Evolutionary conservation across 2,888 invertebrate genomes (phyloP).

Genomic region (Herminia tarsipennalis): DNA sequence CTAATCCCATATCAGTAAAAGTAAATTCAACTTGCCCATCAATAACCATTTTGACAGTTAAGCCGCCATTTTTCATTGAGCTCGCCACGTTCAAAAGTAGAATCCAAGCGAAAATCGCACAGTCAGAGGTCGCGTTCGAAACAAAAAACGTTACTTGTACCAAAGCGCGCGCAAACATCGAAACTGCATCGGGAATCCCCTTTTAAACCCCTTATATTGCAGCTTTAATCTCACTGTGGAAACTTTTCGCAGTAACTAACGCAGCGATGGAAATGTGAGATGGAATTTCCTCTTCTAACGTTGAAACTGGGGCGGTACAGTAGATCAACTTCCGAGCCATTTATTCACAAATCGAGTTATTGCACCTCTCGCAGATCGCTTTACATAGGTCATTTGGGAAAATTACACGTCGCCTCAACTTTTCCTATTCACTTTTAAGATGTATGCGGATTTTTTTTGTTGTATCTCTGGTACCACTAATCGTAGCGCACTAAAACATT

Average conservation of each 20-base stretch:
- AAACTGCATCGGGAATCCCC: slow-evolving; percentile 59
- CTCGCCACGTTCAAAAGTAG: slow-evolving; percentile 62
- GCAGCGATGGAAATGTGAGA: slow-evolving; percentile 67
- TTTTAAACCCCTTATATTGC: slow-evolving; percentile 69
- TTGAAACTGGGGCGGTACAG: slow-evolving; percentile 55
- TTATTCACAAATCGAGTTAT: slow-evolving; percentile 83
- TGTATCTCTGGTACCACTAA: no score
- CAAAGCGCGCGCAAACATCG: slow-evolving; percentile 57
- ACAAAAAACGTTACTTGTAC: slow-evolving; percentile 69
- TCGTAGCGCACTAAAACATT: no score
- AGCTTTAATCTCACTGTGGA: slow-evolving; percentile 63
- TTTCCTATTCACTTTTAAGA: slow-evolving; percentile 51
- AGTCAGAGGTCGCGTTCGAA: slow-evolving; percentile 66
- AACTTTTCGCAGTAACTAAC: slow-evolving; percentile 60
- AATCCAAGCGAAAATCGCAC: slow-evolving; percentile 66
- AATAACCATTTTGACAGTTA: slow-evolving; percentile 81
- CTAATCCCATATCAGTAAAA: slow-evolving; percentile 74
- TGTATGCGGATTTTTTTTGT: no score
- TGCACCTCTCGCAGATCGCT: slow-evolving; percentile 78
- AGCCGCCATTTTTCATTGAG: slow-evolving; percentile 79
- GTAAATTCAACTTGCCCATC: slow-evolving; percentile 74
- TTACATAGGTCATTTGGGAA: slow-evolving; percentile 78
- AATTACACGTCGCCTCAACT: slow-evolving; percentile 65
- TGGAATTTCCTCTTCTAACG: slow-evolving; percentile 62
- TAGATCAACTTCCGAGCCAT: slow-evolving; percentile 82